Evolutionary conservation across 2,113 vertebrate genomes (phyloP).

Genomic region (Amphiprion percula): DNA sequence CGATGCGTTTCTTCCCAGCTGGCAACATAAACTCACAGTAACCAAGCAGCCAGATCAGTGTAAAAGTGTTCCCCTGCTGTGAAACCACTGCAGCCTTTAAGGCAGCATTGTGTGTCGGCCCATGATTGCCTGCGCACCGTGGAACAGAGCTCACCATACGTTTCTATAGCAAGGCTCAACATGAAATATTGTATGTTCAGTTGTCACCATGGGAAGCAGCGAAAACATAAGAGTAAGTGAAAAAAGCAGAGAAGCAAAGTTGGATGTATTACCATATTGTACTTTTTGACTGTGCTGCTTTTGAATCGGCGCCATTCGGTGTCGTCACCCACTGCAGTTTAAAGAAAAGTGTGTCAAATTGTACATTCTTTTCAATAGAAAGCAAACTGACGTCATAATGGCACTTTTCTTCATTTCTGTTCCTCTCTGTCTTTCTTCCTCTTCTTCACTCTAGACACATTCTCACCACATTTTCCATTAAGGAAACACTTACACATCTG

Average conservation of each 20-base stretch:
- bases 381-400: constrained; percentile 43
- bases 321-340: constrained; percentile 8
- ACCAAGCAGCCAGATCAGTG: constrained; percentile 68
- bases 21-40: constrained; percentile 67
- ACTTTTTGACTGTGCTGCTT: constrained; percentile 14
- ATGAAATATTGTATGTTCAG: constrained; percentile 63
- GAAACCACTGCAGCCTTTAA: constrained; percentile 64
- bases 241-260: constrained; percentile 4
- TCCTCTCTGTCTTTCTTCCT: constrained; percentile 24
- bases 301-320: constrained; percentile 33
- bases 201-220: constrained; percentile 59
- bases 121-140: constrained; percentile 19
- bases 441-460: constrained; percentile 33
- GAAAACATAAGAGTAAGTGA: constrained; percentile 29
- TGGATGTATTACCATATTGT: constrained; percentile 36
- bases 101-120: constrained; percentile 52
- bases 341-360: constrained; percentile 54
- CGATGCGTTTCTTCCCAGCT: constrained; percentile 52
- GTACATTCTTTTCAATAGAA: constrained; percentile 43
- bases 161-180: constrained; percentile 53
- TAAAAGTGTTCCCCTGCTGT: constrained; percentile 68
- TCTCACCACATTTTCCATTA: constrained; percentile 51
- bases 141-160: constrained; percentile 31
- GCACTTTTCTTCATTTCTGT: constrained; percentile 11
- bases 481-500: constrained; percentile 73